Percentiles rank a stretch among this genome's conserved stretches.
Conservation (phyloP, 2,888 invertebrate genomes). For the Actias luna region DNA sequence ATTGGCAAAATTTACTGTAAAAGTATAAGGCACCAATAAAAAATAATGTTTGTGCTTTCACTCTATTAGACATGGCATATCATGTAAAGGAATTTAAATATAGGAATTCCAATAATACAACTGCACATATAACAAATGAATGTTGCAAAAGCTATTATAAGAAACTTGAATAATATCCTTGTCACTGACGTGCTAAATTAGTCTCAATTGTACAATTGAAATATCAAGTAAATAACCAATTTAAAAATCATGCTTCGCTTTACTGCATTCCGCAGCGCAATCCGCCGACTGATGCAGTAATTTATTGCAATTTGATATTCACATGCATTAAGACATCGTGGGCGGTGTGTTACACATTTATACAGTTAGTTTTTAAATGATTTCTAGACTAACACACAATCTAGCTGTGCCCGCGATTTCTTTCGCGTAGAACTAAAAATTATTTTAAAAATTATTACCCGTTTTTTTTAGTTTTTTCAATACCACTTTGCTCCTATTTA, state of each 20-base stretch:
- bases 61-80: no score
- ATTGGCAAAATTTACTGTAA: no score
- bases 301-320: slow-evolving; percentile 20
- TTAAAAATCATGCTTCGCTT: slow-evolving; percentile 21
- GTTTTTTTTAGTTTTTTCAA: no score
- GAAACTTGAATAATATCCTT: slow-evolving; percentile 3
- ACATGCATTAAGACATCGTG: neutral
- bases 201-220: slow-evolving; percentile 38
- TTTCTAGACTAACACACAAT: neutral
- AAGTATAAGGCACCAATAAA: no score
- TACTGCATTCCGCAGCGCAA: slow-evolving; percentile 16
- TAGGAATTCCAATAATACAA: no score
- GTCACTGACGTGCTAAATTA: slow-evolving; percentile 9
- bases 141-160: neutral
- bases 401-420: no score
- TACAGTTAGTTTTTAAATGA: neutral
- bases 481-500: no score
- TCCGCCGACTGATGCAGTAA: slow-evolving; percentile 16
- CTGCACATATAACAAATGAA: neutral
- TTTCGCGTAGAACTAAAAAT: no score
- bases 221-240: slow-evolving; percentile 46
- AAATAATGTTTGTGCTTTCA: no score
- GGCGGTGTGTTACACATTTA: neutral
- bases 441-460: no score
- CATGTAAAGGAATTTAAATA: neutral